A percentile compares a stretch with the other conserved stretches of the same genome.
These are phyloP conservation scores for Phyto melanocephala DNA, from an alignment of 2,888 invertebrate genomes.

Conservation along the genomic window DNA sequence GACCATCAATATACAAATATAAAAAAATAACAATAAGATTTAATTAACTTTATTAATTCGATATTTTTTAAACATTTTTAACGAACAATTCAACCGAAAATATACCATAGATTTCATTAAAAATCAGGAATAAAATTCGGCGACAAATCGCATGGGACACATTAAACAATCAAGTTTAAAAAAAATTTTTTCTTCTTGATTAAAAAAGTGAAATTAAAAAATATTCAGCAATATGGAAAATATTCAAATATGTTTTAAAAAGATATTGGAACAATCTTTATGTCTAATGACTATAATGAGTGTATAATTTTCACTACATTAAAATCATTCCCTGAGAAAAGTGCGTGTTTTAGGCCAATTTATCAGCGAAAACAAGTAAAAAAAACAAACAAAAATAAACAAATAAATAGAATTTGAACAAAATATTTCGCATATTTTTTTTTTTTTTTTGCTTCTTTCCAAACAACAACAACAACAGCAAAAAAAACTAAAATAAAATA, in stretches of 20 bases:
- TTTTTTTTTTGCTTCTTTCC: constrained; percentile 1
- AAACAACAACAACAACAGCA: not conserved
- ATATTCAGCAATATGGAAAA: not conserved
- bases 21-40: no score
- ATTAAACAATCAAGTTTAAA: not conserved
- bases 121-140: no score
- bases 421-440: constrained; percentile 49
- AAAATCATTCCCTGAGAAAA: not conserved
- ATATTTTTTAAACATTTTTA: no score
- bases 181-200: not conserved
- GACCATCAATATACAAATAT: no score
- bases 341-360: constrained; percentile 14
- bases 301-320: not conserved
- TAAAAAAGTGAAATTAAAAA: not conserved
- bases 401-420: constrained; percentile 11
- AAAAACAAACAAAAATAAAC: constrained; percentile 15
- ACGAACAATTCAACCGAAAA: no score
- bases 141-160: no score
- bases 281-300: not conserved
- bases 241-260: not conserved
- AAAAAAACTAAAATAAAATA: not conserved
- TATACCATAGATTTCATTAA: no score
- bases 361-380: constrained; percentile 1
- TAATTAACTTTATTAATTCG: no score
- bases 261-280: not conserved